These are phyloP conservation scores for Mallotus villosus DNA, from an alignment of 2,797 vertebrate genomes.

Conservation along the genomic window DNA sequence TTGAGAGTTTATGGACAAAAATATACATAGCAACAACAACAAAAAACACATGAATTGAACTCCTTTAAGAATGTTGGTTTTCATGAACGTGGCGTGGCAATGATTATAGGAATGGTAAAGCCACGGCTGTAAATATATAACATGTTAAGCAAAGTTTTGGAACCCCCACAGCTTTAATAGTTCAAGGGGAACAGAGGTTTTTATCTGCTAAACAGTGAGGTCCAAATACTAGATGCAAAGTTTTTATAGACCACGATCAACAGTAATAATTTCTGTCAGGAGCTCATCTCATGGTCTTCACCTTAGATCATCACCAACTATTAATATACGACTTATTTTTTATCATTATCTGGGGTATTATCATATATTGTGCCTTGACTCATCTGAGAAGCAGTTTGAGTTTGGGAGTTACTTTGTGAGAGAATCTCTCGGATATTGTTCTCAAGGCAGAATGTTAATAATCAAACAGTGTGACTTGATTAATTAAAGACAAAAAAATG, in stretches of 20 bases:
- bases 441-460: not conserved
- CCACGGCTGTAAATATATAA: not conserved
- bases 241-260: slow-evolving; percentile 24
- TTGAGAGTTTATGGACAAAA: slow-evolving; percentile 5
- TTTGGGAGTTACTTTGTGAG: not conserved
- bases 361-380: too few species aligned
- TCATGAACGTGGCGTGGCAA: slow-evolving; percentile 9
- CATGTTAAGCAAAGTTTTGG: slow-evolving; percentile 12
- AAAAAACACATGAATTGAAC: not conserved
- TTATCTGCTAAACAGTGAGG: slow-evolving; percentile 23
- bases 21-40: not conserved
- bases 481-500: not conserved
- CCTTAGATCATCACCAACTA: slow-evolving; percentile 4
- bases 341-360: not conserved
- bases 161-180: not conserved
- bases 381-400: not conserved
- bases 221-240: slow-evolving; percentile 38
- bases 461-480: not conserved
- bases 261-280: not conserved
- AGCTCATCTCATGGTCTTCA: not conserved
- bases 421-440: slow-evolving; percentile 10
- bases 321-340: not conserved
- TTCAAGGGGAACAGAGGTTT: slow-evolving; percentile 13
- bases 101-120: not conserved
- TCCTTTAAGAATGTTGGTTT: not conserved